A percentile compares a stretch with the other conserved stretches of the same genome.
Conservation (phyloP, 2,888 invertebrate genomes). For the Mermis nigrescens region DNA sequence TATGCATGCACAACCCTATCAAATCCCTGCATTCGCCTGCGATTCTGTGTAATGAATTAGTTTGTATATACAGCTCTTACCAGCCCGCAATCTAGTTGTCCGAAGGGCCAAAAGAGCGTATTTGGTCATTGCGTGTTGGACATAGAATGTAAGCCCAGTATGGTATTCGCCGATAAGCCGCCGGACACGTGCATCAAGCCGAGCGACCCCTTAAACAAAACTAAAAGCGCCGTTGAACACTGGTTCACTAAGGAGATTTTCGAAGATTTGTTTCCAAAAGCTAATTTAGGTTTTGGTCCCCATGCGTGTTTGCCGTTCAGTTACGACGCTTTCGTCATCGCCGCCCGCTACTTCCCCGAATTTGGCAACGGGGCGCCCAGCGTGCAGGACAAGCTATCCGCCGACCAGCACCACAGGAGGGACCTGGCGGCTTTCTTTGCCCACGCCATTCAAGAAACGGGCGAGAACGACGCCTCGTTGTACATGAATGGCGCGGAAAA, state of each 20-base stretch:
- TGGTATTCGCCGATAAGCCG: too few relatives aligned
- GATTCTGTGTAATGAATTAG: too few relatives aligned
- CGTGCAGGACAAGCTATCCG: not conserved
- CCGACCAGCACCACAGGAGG: not conserved
- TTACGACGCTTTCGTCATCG: not conserved
- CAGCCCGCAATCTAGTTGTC: too few relatives aligned
- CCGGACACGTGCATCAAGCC: not conserved
- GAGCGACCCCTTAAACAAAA: not conserved
- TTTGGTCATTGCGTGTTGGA: not conserved
- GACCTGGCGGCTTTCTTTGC: slow-evolving; percentile 7
- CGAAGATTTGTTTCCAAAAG: slow-evolving; percentile 4
- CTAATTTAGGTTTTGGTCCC: not conserved
- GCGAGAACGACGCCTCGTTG: not conserved
- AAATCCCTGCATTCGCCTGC: too few relatives aligned
- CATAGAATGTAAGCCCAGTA: not conserved
- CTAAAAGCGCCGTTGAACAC: not conserved
- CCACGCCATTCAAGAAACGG: slow-evolving; percentile 5
- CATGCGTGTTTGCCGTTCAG: slow-evolving; percentile 1
- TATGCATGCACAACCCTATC: too few relatives aligned
- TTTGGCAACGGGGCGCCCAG: not conserved
- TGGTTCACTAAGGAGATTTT: slow-evolving; percentile 4
- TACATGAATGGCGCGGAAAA: not conserved
- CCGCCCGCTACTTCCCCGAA: not conserved
- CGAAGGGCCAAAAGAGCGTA: not conserved
- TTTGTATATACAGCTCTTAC: too few relatives aligned